Conservation (phyloP, 2,113 vertebrate species). For the Oncorhynchus gorbuscha region DNA sequence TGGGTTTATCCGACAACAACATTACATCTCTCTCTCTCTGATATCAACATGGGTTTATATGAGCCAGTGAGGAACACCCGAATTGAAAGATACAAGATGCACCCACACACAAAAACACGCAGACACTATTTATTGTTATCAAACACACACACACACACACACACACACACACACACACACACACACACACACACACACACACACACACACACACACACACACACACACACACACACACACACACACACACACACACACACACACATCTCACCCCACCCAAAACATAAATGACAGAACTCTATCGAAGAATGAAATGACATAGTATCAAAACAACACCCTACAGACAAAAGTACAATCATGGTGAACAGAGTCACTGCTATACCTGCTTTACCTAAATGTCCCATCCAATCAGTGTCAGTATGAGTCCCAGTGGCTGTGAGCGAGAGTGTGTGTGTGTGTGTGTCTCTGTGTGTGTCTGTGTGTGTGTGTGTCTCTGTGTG, state of each 20-base stretch:
- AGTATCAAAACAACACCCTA: not conserved
- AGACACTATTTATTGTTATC: too few relatives aligned
- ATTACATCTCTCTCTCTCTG: too few relatives aligned
- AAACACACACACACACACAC: not conserved
- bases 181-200: not conserved
- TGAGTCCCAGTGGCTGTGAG: not conserved
- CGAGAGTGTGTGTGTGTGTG: too few relatives aligned
- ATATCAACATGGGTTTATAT: too few relatives aligned
- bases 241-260: not conserved
- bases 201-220: not conserved
- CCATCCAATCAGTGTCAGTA: conserved; percentile 20
- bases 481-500: too few relatives aligned
- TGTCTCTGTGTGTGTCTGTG: too few relatives aligned
- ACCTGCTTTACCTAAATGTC: not conserved
- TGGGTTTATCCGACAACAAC: too few relatives aligned
- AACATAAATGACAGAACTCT: not conserved
- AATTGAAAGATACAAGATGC: too few relatives aligned
- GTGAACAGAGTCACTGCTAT: not conserved
- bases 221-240: conserved; percentile 4
- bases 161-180: not conserved
- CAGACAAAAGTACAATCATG: too few relatives aligned
- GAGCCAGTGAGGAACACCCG: too few relatives aligned
- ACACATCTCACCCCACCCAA: not conserved
- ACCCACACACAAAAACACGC: too few relatives aligned
- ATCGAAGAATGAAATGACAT: not conserved